Evolutionary conservation across 1,140 invertebrate genomes (phyloP), one percentile per base, ranked within the genome.

Genomic region (Notospermus geniculatus): DNA sequence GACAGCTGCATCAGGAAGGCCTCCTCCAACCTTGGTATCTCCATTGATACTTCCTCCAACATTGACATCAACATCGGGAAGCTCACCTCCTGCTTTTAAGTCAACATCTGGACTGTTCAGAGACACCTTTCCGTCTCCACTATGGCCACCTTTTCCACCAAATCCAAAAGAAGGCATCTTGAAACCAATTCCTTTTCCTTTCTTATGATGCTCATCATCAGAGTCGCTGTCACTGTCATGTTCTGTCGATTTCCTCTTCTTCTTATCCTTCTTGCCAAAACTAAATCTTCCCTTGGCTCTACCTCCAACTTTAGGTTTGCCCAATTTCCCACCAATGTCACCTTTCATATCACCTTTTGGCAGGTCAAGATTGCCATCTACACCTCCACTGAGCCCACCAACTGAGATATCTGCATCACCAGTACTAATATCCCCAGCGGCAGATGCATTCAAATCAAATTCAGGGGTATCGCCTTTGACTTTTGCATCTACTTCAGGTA

Each of bases 61-160:
- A 15, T 36, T 36, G 32, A 36, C 5, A 36, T 36, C 32, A 7
- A 36, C 32, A 36, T 36, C 32, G 4, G 32, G 32, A 36, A 15
- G 5, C 4, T 36, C 32, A 7, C 5, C 32, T 15, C 15, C 15
- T 4, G 15, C 15, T 36, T 36, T 36, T 36, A 36, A 4, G 15
- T 50, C 46, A 50, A 50, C 46, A 50, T 50, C 46, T 19, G 46
- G 46, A 23, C 5, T n/a, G n/a, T 50, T 27, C 25, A 50, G 19
- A 9, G 46, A 27, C 46, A 50, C 19, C n/a, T 50, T 50, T 19
- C n/a, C 25, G n/a, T 50, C 46, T 5, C n/a, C n/a, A 50, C 46
- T 4, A n/a, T n/a, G 7, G 7, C 25, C 5, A n/a, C 27, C n/a
- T 19, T 27, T n/a, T 30, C 17, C 29, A 28, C 27, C 54, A 55